Evolutionary conservation across 2,797 vertebrate species (phyloP), one percentile per base, ranked within the genome.

Genomic region (Pelochelys cantorii): DNA sequence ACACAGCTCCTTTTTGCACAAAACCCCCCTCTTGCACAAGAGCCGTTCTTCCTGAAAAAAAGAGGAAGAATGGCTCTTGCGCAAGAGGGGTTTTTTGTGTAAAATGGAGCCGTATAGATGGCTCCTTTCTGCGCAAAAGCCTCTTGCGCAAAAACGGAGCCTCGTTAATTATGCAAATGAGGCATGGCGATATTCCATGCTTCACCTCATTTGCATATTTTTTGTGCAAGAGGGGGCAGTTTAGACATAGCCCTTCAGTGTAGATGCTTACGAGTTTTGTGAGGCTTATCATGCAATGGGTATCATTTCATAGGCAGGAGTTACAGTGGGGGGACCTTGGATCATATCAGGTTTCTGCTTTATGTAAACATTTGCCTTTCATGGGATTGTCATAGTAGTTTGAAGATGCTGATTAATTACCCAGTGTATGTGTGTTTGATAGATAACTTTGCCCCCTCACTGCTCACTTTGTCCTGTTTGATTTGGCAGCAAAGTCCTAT

Each of bases 251-350:
- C 42, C 42, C 42, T 80, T 29, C 81, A 95, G 71, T 48, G 10
- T 37, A 90, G 55, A 74, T 17, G 20, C 11, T 60, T 56, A 74
- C 86, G 29, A 31, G 55, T 95, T 96, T 96, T 25, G 23, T 7
- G 20, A 65, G 86, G n/a, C n/a, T 74, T 77, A 77, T 83, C 37
- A 7, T 12, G 29, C 23, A 79, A 79, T 31, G 62, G 59, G 75
- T 42, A 65, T 31, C 60, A 4, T 79, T 83, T 77, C 53, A 87
- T 18, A 0, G 1, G 8, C n/a, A 22, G 31, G 15, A 54, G 37
- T 56, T 48, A 56, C 5, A 54, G 5, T 65, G 53, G 2, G 62
- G 79, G 94, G 29, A 17, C 23, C 79, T 90, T 31, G 59, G 27
- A 12, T 89, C 59, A 56, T 74, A 52, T 68, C 11, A 48, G 2